Evolutionary conservation across 1,140 invertebrate species (phyloP).

Genomic region (Drosophila guanche): DNA sequence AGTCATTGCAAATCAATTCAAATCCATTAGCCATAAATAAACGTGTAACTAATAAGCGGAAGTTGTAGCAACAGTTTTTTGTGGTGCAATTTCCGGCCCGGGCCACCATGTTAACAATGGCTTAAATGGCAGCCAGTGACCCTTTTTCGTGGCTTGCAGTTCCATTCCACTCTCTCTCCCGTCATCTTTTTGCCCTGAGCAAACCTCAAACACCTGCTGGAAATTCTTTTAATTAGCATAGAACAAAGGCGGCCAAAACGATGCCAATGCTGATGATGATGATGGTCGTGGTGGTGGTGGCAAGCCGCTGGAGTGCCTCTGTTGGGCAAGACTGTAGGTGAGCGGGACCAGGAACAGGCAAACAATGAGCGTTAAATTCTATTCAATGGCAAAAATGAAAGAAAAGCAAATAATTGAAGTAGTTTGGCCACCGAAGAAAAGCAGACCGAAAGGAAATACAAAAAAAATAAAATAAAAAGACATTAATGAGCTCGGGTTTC

Average conservation of each 20-base stretch:
- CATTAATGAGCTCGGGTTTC: slow-evolving; percentile 49
- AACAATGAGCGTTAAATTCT: slow-evolving; percentile 79
- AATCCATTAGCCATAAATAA: slow-evolving; percentile 62
- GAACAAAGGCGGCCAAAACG: slow-evolving; percentile 63
- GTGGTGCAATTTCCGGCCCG: too few species aligned
- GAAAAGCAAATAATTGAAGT: slow-evolving; percentile 76
- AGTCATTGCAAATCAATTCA: slow-evolving; percentile 56
- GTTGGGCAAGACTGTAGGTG: slow-evolving; percentile 12
- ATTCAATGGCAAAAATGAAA: slow-evolving; percentile 75
- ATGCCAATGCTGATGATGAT: slow-evolving; percentile 31
- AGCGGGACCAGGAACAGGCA: slow-evolving; percentile 38
- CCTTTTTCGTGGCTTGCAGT: slow-evolving; percentile 5
- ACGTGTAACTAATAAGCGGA: slow-evolving; percentile 25
- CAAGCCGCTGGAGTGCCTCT: too few species aligned
- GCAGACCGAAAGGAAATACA: slow-evolving; percentile 13
- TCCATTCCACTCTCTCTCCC: background rate
- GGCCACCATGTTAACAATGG: slow-evolving; percentile 2
- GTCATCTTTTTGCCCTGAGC: slow-evolving; percentile 17
- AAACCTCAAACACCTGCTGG: slow-evolving; percentile 75
- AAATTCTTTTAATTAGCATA: slow-evolving; percentile 77
- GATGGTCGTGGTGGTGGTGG: slow-evolving; percentile 9
- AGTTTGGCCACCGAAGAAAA: slow-evolving; percentile 61
- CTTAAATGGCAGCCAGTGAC: slow-evolving; percentile 20
- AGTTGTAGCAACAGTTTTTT: background rate
- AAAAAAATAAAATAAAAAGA: slow-evolving; percentile 38